Conservation (phyloP, 2,113 vertebrate genomes). For the Petromus typicus region DNA sequence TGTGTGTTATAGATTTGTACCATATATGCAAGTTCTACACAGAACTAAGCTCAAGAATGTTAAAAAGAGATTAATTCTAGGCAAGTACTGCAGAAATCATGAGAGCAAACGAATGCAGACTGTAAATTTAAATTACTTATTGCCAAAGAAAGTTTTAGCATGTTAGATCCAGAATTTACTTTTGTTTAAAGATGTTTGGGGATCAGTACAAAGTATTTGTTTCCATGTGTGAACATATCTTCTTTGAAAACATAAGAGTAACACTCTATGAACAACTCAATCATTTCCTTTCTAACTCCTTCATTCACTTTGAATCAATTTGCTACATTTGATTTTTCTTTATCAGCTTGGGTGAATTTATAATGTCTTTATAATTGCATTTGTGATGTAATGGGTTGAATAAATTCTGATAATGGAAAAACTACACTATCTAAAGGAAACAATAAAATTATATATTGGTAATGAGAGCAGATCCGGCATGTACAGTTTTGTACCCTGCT, state of each 20-base stretch:
- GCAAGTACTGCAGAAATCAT: slow-evolving; percentile 5
- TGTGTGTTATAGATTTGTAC: neutral
- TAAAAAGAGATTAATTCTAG: neutral
- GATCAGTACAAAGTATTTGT: neutral
- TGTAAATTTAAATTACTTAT: neutral
- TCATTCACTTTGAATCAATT: slow-evolving; percentile 62
- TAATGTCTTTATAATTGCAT: slow-evolving; percentile 67
- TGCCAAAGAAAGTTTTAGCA: neutral
- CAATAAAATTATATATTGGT: slow-evolving; percentile 67
- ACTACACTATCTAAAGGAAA: slow-evolving; percentile 53
- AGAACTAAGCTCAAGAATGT: neutral
- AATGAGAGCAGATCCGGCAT: slow-evolving; percentile 55
- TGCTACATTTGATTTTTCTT: slow-evolving; percentile 63
- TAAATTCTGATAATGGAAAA: slow-evolving; percentile 70
- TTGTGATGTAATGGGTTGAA: slow-evolving; percentile 47
- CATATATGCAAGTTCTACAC: neutral
- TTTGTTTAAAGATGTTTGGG: neutral
- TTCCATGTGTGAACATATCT: neutral
- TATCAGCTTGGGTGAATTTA: slow-evolving; percentile 61
- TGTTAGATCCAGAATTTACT: neutral
- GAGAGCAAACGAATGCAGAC: neutral
- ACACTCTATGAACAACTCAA: neutral
- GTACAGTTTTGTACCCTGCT: slow-evolving; percentile 38
- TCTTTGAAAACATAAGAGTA: neutral
- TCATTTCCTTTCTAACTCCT: slow-evolving; percentile 4